Base-by-base conservation (phyloP, 2,797 vertebrate genomes). In the Limosa lapponica region DNA sequence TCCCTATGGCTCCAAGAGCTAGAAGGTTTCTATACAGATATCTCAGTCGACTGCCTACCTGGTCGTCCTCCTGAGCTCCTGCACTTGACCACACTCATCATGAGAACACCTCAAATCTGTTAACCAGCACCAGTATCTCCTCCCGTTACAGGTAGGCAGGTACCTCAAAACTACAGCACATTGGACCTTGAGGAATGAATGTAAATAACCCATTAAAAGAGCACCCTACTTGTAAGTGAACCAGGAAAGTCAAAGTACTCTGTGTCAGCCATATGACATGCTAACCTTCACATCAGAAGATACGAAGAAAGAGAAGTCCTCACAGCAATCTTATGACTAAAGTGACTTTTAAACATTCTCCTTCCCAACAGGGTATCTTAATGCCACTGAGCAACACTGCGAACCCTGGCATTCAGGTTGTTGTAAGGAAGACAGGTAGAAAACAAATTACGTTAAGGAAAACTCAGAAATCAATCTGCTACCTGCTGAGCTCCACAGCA, bases 1-100 rank as follows among this genome's bases (percentile, higher is more conserved):
- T 57, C 32, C 59, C 54, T 36, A 25, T 19, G 12, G 34, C 25
- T 57, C 28, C 0, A 0, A 72, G 57, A 2, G 5, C 28, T 13
- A 64, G 24, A 16, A 64, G 14, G 16, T 17, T 93, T 78, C 78
- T 14, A 2, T 1, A 46, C 8, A 52, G 44, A 0, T 19, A 34
- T 13, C 51, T 77, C 57, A 10, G 51, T 18, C 2, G 1, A 3
- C 43, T 37, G 39, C 15, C 79, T 39, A 39, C 19, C 15, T 69
- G 49, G 59, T 25, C 72, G 64, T 43, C 18, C 44, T 32, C 77
- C 19, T 4, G 49, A 90, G 86, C 72, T 74, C 90, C 59, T 80
- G 57, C 69, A 36, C 43, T 11, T 28, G 24, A 66, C 64, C 28
- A 23, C 61, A 48, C 55, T 24, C 32, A 39, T 27, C 75, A 78